Evolutionary conservation across 92 coral and sea anemone species (phyloP).

Genomic region (Parazoanthus swiftii): DNA sequence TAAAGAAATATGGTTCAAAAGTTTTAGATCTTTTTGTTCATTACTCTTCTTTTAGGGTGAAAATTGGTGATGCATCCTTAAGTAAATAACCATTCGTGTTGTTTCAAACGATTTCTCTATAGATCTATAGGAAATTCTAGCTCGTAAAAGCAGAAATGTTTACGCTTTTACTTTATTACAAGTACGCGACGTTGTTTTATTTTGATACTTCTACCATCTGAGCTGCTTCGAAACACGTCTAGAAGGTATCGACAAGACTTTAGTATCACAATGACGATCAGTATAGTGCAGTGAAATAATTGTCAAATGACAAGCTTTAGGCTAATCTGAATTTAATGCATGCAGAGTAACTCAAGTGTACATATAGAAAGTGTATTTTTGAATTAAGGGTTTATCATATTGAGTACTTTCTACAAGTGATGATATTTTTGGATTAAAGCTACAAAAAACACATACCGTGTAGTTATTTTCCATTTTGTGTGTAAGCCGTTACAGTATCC

Average conservation of each 20-base stretch:
- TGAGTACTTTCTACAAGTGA: conserved; percentile 23
- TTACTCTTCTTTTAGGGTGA: no score
- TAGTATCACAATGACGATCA: neutral
- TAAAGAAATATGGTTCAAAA: neutral
- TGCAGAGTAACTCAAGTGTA: neutral
- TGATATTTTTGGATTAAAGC: conserved; percentile 37
- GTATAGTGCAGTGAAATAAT: neutral
- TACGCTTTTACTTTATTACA: neutral
- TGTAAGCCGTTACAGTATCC: no score
- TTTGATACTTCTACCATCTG: neutral
- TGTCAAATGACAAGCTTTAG: neutral
- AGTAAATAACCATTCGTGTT: neutral
- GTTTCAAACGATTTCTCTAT: neutral
- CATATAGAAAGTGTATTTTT: neutral
- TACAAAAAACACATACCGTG: neutral
- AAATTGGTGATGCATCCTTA: no score
- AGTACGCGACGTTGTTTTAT: conserved; percentile 3
- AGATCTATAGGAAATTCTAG: neutral
- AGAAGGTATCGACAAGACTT: neutral
- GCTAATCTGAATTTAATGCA: neutral
- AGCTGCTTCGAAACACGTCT: conserved; percentile 1
- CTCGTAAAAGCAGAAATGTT: neutral
- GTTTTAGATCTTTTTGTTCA: neutral
- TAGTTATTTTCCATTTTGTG: neutral
- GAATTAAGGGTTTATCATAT: neutral